Evolutionary conservation across 2,888 invertebrate species (phyloP).

Genomic region (Abscondita cerata): DNA sequence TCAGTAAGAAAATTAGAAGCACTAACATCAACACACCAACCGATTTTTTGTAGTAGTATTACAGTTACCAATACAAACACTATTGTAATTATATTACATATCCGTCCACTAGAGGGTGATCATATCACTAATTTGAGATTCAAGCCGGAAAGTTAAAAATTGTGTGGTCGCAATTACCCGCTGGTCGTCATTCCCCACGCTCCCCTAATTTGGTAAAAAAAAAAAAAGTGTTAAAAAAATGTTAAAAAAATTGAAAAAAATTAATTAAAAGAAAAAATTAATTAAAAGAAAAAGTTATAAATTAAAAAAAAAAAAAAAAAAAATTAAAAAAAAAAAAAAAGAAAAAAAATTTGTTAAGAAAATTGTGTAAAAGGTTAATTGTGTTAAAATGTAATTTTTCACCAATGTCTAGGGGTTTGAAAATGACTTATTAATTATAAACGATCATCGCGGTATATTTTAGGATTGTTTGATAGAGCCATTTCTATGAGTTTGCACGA

Average conservation of each 20-base stretch:
- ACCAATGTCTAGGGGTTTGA: constrained; percentile 71
- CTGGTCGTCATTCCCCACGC: too few relatives aligned
- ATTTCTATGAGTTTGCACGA: constrained; percentile 73
- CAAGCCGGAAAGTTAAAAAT: too few relatives aligned
- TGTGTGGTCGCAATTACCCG: too few relatives aligned
- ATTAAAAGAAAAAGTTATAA: constrained; percentile 74
- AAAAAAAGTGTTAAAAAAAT: constrained; percentile 46
- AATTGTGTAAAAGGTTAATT: constrained; percentile 64
- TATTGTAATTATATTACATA: too few relatives aligned
- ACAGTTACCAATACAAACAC: too few relatives aligned
- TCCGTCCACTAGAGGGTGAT: too few relatives aligned
- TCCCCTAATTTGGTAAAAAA: too few relatives aligned
- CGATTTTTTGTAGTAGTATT: too few relatives aligned
- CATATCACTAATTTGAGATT: too few relatives aligned
- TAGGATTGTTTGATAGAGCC: constrained; percentile 73
- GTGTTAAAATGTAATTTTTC: constrained; percentile 64
- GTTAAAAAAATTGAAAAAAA: constrained; percentile 67
- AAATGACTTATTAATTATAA: too few relatives aligned
- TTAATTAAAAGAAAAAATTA: constrained; percentile 74
- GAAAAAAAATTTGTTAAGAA: constrained; percentile 70
- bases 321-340: constrained; percentile 73
- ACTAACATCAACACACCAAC: too few relatives aligned
- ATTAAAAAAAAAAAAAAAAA: constrained; percentile 70
- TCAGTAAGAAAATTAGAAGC: too few relatives aligned
- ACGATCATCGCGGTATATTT: constrained; percentile 12